These are phyloP conservation scores for Gobio occitaniae DNA, from an alignment of 2,797 vertebrate genomes.

Conservation along the genomic window DNA sequence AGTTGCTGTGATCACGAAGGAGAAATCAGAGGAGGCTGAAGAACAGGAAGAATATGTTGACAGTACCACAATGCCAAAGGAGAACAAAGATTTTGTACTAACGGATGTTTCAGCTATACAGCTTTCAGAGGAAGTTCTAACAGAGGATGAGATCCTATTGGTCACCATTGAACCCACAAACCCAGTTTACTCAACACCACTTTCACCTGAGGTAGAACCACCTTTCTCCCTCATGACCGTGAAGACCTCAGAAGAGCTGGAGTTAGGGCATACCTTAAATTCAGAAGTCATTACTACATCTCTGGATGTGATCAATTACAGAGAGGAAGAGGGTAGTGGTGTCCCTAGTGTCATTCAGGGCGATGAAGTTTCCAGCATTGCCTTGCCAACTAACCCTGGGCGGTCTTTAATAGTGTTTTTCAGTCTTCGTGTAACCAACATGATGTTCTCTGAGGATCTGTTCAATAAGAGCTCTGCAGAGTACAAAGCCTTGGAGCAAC, in stretches of 20 bases:
- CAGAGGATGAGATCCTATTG: constrained; percentile 40
- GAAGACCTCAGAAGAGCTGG: constrained; percentile 32
- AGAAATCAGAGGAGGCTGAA: constrained; percentile 38
- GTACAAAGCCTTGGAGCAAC: constrained; percentile 92
- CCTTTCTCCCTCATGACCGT: constrained; percentile 67
- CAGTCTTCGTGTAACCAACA: constrained; percentile 95
- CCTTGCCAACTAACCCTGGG: constrained; percentile 74
- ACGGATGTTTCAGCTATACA: constrained; percentile 64
- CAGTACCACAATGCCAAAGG: constrained; percentile 47
- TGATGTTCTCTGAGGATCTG: constrained; percentile 93
- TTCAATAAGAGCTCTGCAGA: constrained; percentile 97
- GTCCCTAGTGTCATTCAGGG: constrained; percentile 75
- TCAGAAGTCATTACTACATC: constrained; percentile 60
- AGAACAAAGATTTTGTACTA: constrained; percentile 52
- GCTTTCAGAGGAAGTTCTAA: constrained; percentile 62
- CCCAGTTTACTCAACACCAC: constrained; percentile 62
- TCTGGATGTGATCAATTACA: constrained; percentile 60
- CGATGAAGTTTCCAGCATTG: constrained; percentile 78
- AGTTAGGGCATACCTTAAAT: constrained; percentile 13
- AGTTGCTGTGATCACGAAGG: constrained; percentile 28
- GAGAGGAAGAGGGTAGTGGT: constrained; percentile 77
- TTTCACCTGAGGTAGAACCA: constrained; percentile 70
- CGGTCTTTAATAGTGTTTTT: constrained; percentile 92
- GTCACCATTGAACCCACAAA: constrained; percentile 44
- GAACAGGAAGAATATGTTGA: constrained; percentile 49